Conservation (phyloP, 2,888 invertebrate species). For the Ligdia adustata region DNA sequence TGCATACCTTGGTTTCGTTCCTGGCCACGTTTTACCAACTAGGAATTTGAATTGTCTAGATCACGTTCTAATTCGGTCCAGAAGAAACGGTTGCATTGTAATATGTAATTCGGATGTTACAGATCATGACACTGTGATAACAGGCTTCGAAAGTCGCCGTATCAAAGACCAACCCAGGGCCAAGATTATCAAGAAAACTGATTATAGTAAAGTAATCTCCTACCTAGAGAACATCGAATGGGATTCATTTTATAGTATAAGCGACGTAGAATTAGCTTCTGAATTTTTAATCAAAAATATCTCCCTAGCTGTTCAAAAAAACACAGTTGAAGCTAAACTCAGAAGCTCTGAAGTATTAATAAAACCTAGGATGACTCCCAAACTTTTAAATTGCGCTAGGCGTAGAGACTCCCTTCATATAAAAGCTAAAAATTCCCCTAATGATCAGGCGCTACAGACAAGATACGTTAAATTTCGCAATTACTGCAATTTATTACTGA, state of each 20-base stretch:
- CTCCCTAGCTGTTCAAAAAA: background rate
- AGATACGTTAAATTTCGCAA: background rate
- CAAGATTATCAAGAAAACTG: background rate
- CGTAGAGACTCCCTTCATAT: background rate
- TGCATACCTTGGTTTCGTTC: background rate
- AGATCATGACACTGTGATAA: background rate
- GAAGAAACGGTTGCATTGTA: background rate
- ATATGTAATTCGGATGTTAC: background rate
- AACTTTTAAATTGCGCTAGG: background rate
- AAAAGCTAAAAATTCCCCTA: background rate
- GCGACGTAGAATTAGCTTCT: too few species aligned
- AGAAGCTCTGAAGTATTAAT: background rate
- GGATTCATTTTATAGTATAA: too few species aligned
- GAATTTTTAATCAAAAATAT: too few species aligned
- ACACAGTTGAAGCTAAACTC: background rate
- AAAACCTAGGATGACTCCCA: too few species aligned
- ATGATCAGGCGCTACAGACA: background rate
- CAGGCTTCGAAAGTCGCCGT: too few species aligned
- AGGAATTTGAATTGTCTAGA: background rate
- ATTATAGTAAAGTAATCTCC: background rate
- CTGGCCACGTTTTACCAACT: background rate
- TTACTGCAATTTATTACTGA: too few species aligned
- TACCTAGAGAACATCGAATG: background rate
- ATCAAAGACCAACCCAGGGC: too few species aligned
- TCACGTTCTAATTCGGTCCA: background rate